These are phyloP conservation scores for Xestia rhomboidea DNA, from an alignment of 2,888 invertebrate species.

Conservation along the genomic window DNA sequence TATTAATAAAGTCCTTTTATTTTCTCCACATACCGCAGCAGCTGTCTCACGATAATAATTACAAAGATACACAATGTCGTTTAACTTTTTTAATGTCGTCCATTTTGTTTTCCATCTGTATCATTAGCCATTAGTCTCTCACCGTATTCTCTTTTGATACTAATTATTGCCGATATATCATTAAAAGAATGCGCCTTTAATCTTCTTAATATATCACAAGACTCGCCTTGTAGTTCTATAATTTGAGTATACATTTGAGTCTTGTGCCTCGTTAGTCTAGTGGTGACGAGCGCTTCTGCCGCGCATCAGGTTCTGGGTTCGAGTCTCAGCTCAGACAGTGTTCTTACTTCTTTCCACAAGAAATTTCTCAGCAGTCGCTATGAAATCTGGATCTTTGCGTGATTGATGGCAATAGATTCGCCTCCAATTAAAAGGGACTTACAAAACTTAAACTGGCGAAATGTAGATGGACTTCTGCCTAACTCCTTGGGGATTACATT, in stretches of 20 bases:
- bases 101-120: conserved; percentile 55
- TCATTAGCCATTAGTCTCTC: conserved; percentile 60
- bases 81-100: conserved; percentile 51
- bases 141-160: conserved; percentile 59
- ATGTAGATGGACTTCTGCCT: not conserved
- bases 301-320: not conserved
- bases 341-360: not conserved
- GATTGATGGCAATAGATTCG: no score
- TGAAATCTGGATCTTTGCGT: no score
- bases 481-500: not conserved
- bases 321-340: not conserved
- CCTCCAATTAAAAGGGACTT: no score
- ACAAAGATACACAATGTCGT: conserved; percentile 48
- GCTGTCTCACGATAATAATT: conserved; percentile 38
- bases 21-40: conserved; percentile 15
- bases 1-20: conserved; percentile 11
- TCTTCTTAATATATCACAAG: conserved; percentile 47
- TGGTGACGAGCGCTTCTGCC: no score
- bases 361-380: no score
- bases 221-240: conserved; percentile 23
- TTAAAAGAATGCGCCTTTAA: conserved; percentile 54
- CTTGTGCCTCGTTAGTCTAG: not conserved
- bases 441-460: no score
- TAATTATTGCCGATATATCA: conserved; percentile 58
- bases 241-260: conserved; percentile 8